Evolutionary conservation across 2,888 invertebrate genomes (phyloP), one percentile per base, ranked within the genome.

Genomic region (Pristionchus entomophagus): DNA sequence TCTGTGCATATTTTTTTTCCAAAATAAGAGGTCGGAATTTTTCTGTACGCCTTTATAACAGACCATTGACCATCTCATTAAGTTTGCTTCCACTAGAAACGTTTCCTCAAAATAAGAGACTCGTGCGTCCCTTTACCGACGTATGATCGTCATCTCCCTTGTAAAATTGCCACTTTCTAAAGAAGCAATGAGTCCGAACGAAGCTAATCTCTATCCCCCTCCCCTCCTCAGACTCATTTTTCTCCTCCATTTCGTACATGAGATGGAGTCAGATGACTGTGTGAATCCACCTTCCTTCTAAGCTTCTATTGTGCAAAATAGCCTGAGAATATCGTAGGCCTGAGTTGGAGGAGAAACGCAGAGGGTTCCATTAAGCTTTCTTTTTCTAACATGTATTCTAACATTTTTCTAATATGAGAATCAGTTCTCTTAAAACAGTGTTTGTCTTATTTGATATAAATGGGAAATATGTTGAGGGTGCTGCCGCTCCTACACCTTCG

Each of bases 251-350:
- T 73, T 73, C 8, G 45, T 26, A 5, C 73, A 73, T 73, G 41
- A 45, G 73, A 73, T 41, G n/a, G 73, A 73, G 73, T 73, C 41
- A 41, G n/a, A 73, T 73, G 73, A 73, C 73, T 45, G 26, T 69
- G 41, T 45, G 73, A 73, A 65, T 65, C 35, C 65, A 38, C 35
- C n/a, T 26, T 10, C 2, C 35, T 32, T 65, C 19, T 35, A 35
- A 29, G 2, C 35, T 32, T 65, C 19, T 35, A 35, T 35, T 5
- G 35, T 65, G 65, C 65, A 65, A 65, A 65, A 65, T 35, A 65
- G 65, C 32, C 35, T 32, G 65, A 65, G 32, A 65, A 65, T 14
- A 35, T 22, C 65, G 65, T 65, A 65, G 35, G 32, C 65, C 22
- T 14, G 19, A 65, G 32, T 65, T 35, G 35, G 19, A 26, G 17